Percentiles rank a stretch among this genome's conserved stretches.
phyloP scores from a whole-genome alignment of 2,888 invertebrate genomes.

The Malthinus seriepunctatus region DNA sequence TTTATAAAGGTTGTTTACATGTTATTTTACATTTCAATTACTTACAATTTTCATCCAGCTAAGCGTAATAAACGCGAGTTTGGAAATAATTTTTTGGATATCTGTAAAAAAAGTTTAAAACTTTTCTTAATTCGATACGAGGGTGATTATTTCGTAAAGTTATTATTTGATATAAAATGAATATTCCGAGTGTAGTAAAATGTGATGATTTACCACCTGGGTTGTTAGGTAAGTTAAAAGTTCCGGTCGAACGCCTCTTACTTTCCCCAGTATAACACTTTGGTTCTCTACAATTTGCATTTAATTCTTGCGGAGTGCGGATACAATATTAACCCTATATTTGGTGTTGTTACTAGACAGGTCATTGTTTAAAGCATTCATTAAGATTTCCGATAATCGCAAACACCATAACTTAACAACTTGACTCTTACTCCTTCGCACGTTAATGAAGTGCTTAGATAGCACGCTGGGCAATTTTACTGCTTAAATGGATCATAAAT shows the following conservation, averaged over 20 bases:
- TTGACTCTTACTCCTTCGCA: slow-evolving; percentile 39
- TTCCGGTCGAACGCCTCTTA: slow-evolving; percentile 41
- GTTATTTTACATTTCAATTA: no score
- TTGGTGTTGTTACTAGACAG: slow-evolving; percentile 32
- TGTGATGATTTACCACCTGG: slow-evolving; percentile 41
- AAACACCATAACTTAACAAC: slow-evolving; percentile 48
- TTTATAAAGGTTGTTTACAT: no score
- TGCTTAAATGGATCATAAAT: slow-evolving; percentile 49
- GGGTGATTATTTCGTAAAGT: no score
- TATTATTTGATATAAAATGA: no score
- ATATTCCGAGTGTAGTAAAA: not conserved
- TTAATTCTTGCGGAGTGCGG: slow-evolving; percentile 23
- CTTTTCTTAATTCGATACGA: no score
- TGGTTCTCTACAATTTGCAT: slow-evolving; percentile 12
- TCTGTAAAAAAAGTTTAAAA: no score
- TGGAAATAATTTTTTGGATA: no score
- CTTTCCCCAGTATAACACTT: slow-evolving; percentile 30
- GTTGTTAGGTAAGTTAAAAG: slow-evolving; percentile 35
- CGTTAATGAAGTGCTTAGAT: slow-evolving; percentile 51
- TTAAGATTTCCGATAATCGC: slow-evolving; percentile 52
- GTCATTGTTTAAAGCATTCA: slow-evolving; percentile 49
- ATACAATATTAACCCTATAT: slow-evolving; percentile 31
- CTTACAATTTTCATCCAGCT: no score
- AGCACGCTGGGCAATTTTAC: slow-evolving; percentile 45
- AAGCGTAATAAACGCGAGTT: no score